Conservation (phyloP, 2,888 invertebrate species). For the Selenia dentaria region DNA sequence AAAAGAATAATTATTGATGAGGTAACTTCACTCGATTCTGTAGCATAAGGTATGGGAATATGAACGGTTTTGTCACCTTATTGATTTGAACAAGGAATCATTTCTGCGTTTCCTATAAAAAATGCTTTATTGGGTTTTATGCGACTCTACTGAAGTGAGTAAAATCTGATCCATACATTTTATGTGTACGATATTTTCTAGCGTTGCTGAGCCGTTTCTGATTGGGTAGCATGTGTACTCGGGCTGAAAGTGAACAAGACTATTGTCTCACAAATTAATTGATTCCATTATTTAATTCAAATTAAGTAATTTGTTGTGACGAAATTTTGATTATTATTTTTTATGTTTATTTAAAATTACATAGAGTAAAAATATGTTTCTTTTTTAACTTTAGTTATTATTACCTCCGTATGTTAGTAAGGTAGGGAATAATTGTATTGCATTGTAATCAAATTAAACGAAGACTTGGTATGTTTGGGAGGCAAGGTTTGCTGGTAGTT, state of each 20-base stretch:
- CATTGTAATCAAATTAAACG: conserved; percentile 54
- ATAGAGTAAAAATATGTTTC: conserved; percentile 73
- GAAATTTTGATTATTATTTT: conserved; percentile 78
- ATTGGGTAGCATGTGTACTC: background rate
- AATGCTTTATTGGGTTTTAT: background rate
- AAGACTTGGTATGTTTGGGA: conserved; percentile 42
- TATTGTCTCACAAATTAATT: conserved; percentile 66
- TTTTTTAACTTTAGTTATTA: conserved; percentile 56
- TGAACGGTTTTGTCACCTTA: no score
- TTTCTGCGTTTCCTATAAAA: background rate
- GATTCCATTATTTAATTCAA: conserved; percentile 74
- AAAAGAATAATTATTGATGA: no score
- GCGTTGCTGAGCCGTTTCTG: background rate
- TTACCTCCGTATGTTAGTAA: conserved; percentile 70
- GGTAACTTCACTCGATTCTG: no score
- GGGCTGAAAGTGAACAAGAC: conserved; percentile 18
- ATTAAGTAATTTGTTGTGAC: conserved; percentile 73
- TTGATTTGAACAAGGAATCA: no score
- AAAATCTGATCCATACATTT: background rate
- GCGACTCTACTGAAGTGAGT: background rate
- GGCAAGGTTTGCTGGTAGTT: conserved; percentile 41
- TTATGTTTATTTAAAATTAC: conserved; percentile 80
- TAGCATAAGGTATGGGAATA: no score
- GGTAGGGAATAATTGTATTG: conserved; percentile 39
- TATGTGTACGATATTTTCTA: background rate